A percentile compares a stretch with the other conserved stretches of the same genome.
Evolutionary conservation across 1,140 invertebrate species (phyloP).

Genomic region (Drosophila suzukii): DNA sequence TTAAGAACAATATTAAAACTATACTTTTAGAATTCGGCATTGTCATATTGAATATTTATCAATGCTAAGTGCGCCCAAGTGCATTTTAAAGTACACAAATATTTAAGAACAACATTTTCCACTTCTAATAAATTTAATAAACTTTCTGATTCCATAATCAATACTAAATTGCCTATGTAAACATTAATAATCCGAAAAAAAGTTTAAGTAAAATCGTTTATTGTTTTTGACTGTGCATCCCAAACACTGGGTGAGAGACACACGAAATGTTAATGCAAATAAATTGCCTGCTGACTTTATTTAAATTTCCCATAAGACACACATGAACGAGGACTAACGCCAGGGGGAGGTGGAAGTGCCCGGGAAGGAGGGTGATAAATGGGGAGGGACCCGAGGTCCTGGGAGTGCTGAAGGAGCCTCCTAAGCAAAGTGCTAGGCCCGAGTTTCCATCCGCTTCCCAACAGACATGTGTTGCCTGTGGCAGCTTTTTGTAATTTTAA

Average conservation of each 20-base stretch:
- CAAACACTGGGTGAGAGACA: slow-evolving; percentile 27
- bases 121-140: too few species aligned
- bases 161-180: too few species aligned
- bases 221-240: slow-evolving; percentile 11
- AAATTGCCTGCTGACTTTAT: slow-evolving; percentile 83
- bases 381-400: slow-evolving; percentile 2
- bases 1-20: too few species aligned
- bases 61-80: too few species aligned
- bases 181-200: too few species aligned
- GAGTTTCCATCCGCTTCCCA: slow-evolving; percentile 25
- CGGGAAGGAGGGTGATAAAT: slow-evolving; percentile 4
- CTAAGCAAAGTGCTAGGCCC: slow-evolving; percentile 66
- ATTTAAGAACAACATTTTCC: too few species aligned
- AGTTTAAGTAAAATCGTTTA: not conserved
- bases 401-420: slow-evolving; percentile 35
- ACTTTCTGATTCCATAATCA: too few species aligned
- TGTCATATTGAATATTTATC: too few species aligned
- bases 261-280: slow-evolving; percentile 79
- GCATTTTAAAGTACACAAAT: too few species aligned
- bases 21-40: too few species aligned
- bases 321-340: slow-evolving; percentile 47
- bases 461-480: slow-evolving; percentile 77
- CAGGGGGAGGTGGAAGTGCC: slow-evolving; percentile 15
- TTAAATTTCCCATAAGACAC: slow-evolving; percentile 83
- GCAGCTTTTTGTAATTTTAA: slow-evolving; percentile 83